Base-by-base conservation (phyloP, 2,113 vertebrate species). In the Peromyscus leucopus region DNA sequence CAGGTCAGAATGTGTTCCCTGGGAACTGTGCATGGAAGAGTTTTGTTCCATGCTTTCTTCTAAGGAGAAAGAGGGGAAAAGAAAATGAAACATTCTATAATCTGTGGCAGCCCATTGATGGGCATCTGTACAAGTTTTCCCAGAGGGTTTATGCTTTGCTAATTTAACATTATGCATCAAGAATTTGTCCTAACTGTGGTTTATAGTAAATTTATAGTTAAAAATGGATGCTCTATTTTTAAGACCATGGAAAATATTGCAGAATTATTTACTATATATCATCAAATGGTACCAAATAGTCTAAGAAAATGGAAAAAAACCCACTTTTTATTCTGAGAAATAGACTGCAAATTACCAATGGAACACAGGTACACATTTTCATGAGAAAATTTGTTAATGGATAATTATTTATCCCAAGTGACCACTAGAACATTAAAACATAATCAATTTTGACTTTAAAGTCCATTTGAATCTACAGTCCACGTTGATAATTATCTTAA, bases 201-300 rank as follows among this genome's bases (percentile, higher is more conserved):
- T 89, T 83, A 33, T 36, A 67, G 21, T 48, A 89, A 92, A 67
- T 42, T 91, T 88, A 42, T 7, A 80, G 78, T 87, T 94, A 93
- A 63, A 90, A 94, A 76, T 89, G 59, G 67, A 94, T 95, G 92
- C 84, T 80, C 19, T 71, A 89, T 67, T 57, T 89, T 89, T 61
- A 95, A 95, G 55, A 69, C 65, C 26, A 57, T 33, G 61, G 67
- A 84, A 69, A 80, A 71, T 28, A 8, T 59, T 59, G 15, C 57
- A 72, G 36, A 93, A 94, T 63, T 48, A 78, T 55, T 93, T 85
- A 39, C 63, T 76, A 51, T 83, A n/a, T 65, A 85, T 57, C 89
- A 83, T 24, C 80, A 90, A 90, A 94, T 71, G 61, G 39, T 51
- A 82, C 57, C n/a, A 90, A 93, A 65, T 1, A 21, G 67, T 89